phyloP scores from a whole-genome alignment of 2,113 vertebrate species.

The Micronisus gabar region DNA sequence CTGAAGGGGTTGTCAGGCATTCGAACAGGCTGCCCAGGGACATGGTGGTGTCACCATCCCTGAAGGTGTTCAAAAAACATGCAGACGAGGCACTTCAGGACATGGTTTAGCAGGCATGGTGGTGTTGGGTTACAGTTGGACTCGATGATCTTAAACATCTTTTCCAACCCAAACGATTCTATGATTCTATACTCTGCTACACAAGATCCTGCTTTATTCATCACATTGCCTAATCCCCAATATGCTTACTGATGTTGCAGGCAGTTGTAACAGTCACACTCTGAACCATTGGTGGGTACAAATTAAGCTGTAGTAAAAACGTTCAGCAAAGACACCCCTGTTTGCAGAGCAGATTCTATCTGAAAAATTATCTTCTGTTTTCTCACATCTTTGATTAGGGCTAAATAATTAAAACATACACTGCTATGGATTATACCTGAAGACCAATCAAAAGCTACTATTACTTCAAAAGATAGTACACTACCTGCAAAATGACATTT shows the following conservation, averaged over 20 bases:
- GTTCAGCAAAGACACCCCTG: background rate
- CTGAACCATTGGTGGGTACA: background rate
- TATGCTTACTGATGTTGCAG: background rate
- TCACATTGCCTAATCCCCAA: background rate
- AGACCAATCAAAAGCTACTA: background rate
- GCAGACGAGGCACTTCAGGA: too few relatives aligned
- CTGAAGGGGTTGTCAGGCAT: too few relatives aligned
- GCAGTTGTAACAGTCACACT: background rate
- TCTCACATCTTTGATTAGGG: background rate
- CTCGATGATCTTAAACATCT: too few relatives aligned
- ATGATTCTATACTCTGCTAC: background rate
- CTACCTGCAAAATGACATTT: background rate
- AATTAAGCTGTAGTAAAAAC: background rate
- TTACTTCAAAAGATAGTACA: background rate
- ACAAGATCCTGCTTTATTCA: background rate
- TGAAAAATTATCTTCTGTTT: background rate
- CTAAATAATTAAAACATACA: background rate
- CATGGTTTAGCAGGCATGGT: too few relatives aligned
- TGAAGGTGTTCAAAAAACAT: too few relatives aligned
- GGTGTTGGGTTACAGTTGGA: too few relatives aligned
- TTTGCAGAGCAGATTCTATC: background rate
- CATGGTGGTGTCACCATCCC: too few relatives aligned
- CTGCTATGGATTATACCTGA: background rate
- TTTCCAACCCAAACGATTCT: too few relatives aligned
- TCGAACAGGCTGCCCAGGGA: too few relatives aligned